Evolutionary conservation across 1,140 invertebrate species (phyloP).

Genomic region (Acromyrmex charruanus): DNA sequence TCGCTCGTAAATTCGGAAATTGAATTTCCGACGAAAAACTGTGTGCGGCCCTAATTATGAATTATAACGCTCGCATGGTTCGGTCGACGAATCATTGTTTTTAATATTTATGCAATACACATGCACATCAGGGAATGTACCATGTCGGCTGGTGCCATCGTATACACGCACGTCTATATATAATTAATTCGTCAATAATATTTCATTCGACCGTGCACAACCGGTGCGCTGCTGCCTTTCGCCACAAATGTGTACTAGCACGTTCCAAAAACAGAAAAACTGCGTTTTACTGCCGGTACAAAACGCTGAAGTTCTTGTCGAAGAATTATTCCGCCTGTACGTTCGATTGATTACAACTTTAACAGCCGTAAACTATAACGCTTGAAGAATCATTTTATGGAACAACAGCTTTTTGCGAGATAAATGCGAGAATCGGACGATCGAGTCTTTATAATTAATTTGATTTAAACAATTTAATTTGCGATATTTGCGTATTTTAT

Average conservation of each 20-base stretch:
- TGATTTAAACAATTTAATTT: neutral
- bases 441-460: too few relatives aligned
- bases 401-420: constrained; percentile 2
- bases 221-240: neutral
- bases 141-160: neutral
- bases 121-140: neutral
- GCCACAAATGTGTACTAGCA: neutral
- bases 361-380: neutral
- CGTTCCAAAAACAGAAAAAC: neutral
- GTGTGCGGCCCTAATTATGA: constrained; percentile 26
- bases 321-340: neutral
- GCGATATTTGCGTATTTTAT: too few relatives aligned
- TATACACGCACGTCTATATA: neutral
- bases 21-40: constrained; percentile 29
- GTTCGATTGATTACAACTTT: constrained; percentile 3
- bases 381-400: neutral
- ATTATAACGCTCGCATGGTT: constrained; percentile 35
- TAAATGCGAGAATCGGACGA: neutral
- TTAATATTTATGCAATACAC: constrained; percentile 28
- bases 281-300: neutral
- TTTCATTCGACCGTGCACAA: neutral
- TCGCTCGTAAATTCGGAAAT: constrained; percentile 20
- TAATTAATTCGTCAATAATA: constrained; percentile 55
- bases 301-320: constrained; percentile 1
- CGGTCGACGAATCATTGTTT: constrained; percentile 47